phyloP scores from a whole-genome alignment of 92 coral and sea anemone genomes.

The Siderastrea radians region DNA sequence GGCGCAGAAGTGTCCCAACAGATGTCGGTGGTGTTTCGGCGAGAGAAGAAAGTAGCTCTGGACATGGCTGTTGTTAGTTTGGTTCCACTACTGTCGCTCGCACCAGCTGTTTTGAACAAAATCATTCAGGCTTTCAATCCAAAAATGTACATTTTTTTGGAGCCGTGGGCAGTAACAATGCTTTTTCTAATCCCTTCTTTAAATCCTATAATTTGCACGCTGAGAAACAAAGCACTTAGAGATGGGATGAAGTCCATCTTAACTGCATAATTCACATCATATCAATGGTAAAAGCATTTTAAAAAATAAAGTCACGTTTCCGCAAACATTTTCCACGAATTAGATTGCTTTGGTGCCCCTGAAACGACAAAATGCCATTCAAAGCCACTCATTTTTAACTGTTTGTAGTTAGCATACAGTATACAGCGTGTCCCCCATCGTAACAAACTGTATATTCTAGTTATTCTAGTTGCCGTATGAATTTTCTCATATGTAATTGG shows the following conservation, averaged over 20 bases:
- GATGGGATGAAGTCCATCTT: slow-evolving; percentile 8
- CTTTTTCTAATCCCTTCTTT: slow-evolving; percentile 8
- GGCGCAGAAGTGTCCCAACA: not conserved
- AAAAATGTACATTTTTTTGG: not conserved
- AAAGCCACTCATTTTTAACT: no score
- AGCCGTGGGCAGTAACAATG: slow-evolving; percentile 22
- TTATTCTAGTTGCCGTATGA: no score
- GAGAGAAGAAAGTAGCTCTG: slow-evolving; percentile 14
- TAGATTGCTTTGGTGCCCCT: no score
- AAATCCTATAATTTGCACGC: slow-evolving; percentile 2
- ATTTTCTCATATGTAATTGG: no score
- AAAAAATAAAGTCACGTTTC: no score
- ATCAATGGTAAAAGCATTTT: no score
- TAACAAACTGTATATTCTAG: no score
- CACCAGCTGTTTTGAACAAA: slow-evolving; percentile 1
- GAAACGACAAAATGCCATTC: no score
- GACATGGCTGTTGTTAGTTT: not conserved
- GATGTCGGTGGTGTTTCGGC: not conserved
- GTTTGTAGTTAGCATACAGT: no score
- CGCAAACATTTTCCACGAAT: no score
- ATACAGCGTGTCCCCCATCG: no score
- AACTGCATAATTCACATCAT: not conserved
- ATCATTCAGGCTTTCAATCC: not conserved
- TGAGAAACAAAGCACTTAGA: slow-evolving; percentile 2
- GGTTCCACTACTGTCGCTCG: slow-evolving; percentile 9